Conservation (phyloP, 2,888 invertebrate genomes). For the Mechanitis messenoides region DNA sequence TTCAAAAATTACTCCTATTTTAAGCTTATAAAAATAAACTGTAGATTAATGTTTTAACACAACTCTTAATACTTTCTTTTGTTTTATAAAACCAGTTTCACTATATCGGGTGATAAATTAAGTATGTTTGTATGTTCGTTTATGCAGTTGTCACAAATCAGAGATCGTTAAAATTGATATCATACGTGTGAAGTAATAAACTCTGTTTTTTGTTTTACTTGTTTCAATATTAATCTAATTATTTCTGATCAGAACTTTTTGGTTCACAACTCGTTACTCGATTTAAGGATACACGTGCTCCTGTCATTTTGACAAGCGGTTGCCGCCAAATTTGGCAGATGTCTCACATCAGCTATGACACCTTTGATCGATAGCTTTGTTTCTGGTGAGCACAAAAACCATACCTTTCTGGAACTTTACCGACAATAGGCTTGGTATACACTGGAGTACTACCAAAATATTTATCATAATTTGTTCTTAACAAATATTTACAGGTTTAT, state of each 20-base stretch:
- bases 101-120: no score
- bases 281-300: constrained; percentile 12
- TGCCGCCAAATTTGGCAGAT: constrained; percentile 44
- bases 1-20: no score
- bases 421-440: constrained; percentile 10
- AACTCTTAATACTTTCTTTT: no score
- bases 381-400: constrained; percentile 30
- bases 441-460: not conserved
- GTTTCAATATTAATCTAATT: not conserved
- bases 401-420: constrained; percentile 17
- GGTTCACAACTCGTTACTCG: constrained; percentile 9
- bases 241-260: constrained; percentile 10
- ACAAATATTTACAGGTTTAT: not conserved
- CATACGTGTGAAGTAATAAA: not conserved
- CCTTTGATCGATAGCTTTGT: constrained; percentile 51
- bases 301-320: not conserved
- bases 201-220: not conserved
- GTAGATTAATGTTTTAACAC: no score
- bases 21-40: no score
- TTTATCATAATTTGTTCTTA: not conserved
- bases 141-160: constrained; percentile 3
- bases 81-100: no score
- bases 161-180: constrained; percentile 3
- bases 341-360: constrained; percentile 27
- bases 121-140: not conserved